Conservation (phyloP, 2,888 invertebrate genomes). For the Cheilosia pagana region DNA sequence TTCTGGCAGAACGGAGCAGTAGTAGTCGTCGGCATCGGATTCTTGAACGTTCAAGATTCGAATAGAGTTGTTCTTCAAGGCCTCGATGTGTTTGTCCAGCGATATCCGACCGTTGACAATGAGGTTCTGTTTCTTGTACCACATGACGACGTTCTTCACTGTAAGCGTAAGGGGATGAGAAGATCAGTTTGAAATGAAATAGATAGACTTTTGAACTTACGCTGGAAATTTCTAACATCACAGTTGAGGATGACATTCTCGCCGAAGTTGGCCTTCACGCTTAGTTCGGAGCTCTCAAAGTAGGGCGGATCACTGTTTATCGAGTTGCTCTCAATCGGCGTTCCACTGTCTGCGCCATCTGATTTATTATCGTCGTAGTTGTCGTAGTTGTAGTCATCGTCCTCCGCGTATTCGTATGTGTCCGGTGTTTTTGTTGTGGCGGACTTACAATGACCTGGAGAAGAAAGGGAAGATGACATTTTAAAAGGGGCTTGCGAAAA, state of each 20-base stretch:
- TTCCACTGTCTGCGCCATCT: constrained; percentile 9
- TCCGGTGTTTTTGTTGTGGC: constrained; percentile 6
- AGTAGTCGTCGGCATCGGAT: constrained; percentile 80
- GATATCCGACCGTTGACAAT: constrained; percentile 78
- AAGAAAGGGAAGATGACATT: background rate
- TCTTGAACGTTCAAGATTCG: constrained; percentile 76
- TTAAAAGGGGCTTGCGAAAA: background rate
- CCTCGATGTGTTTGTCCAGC: constrained; percentile 77
- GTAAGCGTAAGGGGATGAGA: background rate
- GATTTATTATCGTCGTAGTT: constrained; percentile 69
- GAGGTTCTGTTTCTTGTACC: constrained; percentile 79
- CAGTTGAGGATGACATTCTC: constrained; percentile 79
- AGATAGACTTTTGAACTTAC: constrained; percentile 75
- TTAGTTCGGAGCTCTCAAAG: constrained; percentile 78
- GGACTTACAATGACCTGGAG: constrained; percentile 53
- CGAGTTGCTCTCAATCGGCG: constrained; percentile 50
- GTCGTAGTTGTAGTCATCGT: constrained; percentile 71
- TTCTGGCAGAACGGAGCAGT: constrained; percentile 80
- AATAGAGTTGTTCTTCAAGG: constrained; percentile 79
- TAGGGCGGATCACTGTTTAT: constrained; percentile 75
- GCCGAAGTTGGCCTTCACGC: constrained; percentile 77
- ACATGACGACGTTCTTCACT: constrained; percentile 80
- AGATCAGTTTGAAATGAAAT: background rate
- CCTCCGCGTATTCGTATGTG: constrained; percentile 76
- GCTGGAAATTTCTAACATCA: constrained; percentile 79